Conservation (phyloP, 2,113 vertebrate genomes). For the Sisor rabdophorus region DNA sequence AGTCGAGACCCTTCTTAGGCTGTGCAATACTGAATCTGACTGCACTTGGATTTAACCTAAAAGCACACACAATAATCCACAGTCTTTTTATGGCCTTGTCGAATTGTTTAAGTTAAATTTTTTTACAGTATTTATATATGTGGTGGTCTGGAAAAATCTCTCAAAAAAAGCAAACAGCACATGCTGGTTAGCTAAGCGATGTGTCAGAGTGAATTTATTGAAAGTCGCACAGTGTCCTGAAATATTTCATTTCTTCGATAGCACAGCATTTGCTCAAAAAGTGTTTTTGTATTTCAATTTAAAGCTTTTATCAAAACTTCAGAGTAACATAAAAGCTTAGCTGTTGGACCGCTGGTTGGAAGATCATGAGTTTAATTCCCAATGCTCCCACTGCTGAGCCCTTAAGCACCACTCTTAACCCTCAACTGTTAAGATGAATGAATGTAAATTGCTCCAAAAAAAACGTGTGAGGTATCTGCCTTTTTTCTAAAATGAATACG, state of each 20-base stretch:
- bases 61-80: conserved; percentile 35
- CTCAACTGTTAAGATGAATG: no score
- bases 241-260: background rate
- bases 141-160: conserved; percentile 2
- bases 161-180: background rate
- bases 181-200: background rate
- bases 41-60: conserved; percentile 23
- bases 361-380: no score
- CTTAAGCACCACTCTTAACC: no score
- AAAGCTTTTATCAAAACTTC: no score
- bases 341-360: no score
- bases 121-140: conserved; percentile 16
- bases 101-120: conserved; percentile 12
- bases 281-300: background rate
- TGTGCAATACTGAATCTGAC: conserved; percentile 42
- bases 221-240: background rate
- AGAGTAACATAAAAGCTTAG: no score
- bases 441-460: no score
- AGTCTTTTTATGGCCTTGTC: conserved; percentile 33
- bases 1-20: conserved; percentile 17
- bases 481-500: background rate
- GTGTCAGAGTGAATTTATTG: background rate
- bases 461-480: background rate
- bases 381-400: no score
- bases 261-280: background rate